A percentile compares a stretch with the other conserved stretches of the same genome.
Evolutionary conservation across 2,797 vertebrate genomes (phyloP).

Genomic region (Buceros bicornis): DNA sequence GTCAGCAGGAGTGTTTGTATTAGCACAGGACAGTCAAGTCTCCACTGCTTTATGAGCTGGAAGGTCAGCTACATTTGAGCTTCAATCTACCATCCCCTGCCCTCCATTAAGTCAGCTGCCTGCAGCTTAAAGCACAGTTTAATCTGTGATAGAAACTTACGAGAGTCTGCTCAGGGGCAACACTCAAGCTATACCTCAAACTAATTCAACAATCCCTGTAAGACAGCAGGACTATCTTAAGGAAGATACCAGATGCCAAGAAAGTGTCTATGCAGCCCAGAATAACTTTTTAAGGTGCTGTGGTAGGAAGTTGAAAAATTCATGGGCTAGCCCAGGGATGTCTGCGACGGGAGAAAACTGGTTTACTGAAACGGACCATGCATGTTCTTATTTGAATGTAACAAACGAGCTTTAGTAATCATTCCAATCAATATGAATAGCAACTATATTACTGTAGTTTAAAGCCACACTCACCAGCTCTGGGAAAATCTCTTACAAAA

Average conservation of each 20-base stretch:
- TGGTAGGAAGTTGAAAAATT: neutral
- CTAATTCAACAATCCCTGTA: neutral
- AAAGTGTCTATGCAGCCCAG: neutral
- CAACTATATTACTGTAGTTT: neutral
- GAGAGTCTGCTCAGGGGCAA: slow-evolving; percentile 49
- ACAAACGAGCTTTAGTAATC: neutral
- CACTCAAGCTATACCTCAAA: slow-evolving; percentile 54
- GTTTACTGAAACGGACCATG: neutral
- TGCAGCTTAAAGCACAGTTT: slow-evolving; percentile 64
- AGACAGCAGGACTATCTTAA: neutral
- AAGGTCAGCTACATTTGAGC: slow-evolving; percentile 68
- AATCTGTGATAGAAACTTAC: slow-evolving; percentile 60
- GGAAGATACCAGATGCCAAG: slow-evolving; percentile 2
- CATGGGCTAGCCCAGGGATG: neutral
- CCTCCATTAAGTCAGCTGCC: slow-evolving; percentile 68
- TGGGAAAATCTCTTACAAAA: neutral
- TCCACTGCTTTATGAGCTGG: slow-evolving; percentile 58
- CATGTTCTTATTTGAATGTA: neutral
- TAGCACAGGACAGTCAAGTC: neutral
- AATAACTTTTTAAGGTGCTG: neutral
- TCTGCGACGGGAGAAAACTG: neutral
- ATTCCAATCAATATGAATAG: neutral
- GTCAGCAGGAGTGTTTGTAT: neutral
- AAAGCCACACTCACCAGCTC: neutral
- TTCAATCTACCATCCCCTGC: slow-evolving; percentile 53